Base-by-base conservation (phyloP, 92 coral and sea anemone species). In the Palythoa caribaeorum region DNA sequence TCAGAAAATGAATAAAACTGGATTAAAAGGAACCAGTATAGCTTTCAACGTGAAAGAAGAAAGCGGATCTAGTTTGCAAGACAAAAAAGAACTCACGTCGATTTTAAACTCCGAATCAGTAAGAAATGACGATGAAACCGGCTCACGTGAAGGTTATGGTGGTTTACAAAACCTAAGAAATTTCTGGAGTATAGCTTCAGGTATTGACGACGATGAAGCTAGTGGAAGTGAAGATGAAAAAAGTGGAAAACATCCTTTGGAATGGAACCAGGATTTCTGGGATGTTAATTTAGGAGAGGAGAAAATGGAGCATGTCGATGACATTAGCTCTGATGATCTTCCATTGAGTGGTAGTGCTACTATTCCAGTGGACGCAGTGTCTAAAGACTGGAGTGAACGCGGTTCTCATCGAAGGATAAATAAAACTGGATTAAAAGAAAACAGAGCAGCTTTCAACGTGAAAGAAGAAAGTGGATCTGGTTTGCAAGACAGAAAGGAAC, bases 391-490 rank as follows among this genome's bases (percentile, higher is more conserved):
- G 39, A 36, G 39, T 36, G 47, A 70, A 1, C 9, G 11, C 17
- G 47, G 16, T 7, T n/a, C 38, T 47, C 14, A 75, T 47, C n/a
- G 10, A 9, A 8, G 15, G 7, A 70, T 35, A 8, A 7, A 13
- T 39, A 73, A 73, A 73, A 73, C 21, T 39, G 57, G 54, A 17
- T 35, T 38, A 70, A 36, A 70, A 70, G 14, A 6, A 10, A 35
- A 4, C 16, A 36, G 3, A 5, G 1, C 78, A 38, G 12, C 47
- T 38, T 15, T 38, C 53, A 17, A 15, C 13, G 7, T 38, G 52
- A 17, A 73, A n/a, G 78, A 44, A 2, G 78, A 73, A 17, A 77
- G 83, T 3, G 68, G 62, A 52, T 53, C 68, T 12, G 65, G 68
- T 0, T 9, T 76, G 35, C 66, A 51, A 51, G 5, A 28, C 47